phyloP scores from a whole-genome alignment of 37 sponge, comb jelly and placozoan species.

The Crambe crambe region DNA sequence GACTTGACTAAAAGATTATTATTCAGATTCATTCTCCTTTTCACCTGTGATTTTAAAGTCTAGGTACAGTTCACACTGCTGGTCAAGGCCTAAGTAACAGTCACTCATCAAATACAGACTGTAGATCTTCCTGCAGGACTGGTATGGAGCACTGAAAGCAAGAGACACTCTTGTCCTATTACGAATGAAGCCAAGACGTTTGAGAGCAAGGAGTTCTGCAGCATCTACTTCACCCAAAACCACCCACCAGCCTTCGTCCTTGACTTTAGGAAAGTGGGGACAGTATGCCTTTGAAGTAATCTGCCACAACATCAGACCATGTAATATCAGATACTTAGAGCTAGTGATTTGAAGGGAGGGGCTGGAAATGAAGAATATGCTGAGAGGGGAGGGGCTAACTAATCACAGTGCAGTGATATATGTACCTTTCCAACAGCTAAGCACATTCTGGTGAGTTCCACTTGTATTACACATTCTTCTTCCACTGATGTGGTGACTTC shows the following conservation, averaged over 20 bases:
- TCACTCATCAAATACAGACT: constrained; percentile 90
- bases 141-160: constrained; percentile 70
- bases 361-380: no score
- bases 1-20: neutral
- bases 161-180: constrained; percentile 61
- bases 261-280: constrained; percentile 87
- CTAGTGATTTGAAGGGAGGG: no score
- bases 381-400: no score
- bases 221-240: constrained; percentile 81
- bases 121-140: constrained; percentile 70
- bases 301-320: no score
- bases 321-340: no score
- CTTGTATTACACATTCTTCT: constrained; percentile 51
- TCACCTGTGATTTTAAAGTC: constrained; percentile 10
- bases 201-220: constrained; percentile 88
- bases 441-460: constrained; percentile 44
- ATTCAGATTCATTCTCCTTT: no score
- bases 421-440: constrained; percentile 1
- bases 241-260: constrained; percentile 98
- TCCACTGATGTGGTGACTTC: constrained; percentile 21
- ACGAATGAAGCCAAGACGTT: constrained; percentile 72
- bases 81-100: constrained; percentile 93
- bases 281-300: constrained; percentile 43
- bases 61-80: constrained; percentile 73
- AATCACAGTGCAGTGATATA: no score